A percentile compares a stretch with the other conserved stretches of the same genome.
phyloP scores from a whole-genome alignment of 2,113 vertebrate genomes.

The Pampusana beccarii region DNA sequence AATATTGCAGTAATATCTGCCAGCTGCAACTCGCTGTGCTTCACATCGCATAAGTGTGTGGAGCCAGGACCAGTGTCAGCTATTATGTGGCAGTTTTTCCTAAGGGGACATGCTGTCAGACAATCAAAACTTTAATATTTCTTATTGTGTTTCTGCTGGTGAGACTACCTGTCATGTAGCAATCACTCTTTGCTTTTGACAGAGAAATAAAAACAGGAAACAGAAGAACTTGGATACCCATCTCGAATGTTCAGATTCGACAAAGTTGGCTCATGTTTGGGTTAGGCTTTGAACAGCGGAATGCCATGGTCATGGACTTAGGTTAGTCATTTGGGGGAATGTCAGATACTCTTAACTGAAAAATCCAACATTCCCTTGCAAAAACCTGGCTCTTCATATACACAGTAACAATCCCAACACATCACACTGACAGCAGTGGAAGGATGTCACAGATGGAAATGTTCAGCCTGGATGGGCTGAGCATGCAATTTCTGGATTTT shows the following conservation, averaged over 20 bases:
- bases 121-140: constrained; percentile 67
- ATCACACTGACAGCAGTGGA: not conserved
- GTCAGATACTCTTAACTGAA: not conserved
- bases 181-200: constrained; percentile 32
- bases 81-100: constrained; percentile 60
- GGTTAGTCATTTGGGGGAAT: not conserved
- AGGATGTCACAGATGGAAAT: constrained; percentile 1
- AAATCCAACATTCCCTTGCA: not conserved
- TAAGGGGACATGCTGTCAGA: constrained; percentile 56
- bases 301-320: not conserved
- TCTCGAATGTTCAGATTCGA: not conserved
- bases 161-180: constrained; percentile 46
- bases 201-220: constrained; percentile 8
- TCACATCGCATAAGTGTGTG: constrained; percentile 15
- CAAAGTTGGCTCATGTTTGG: not conserved
- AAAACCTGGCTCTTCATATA: not conserved
- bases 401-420: not conserved
- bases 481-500: constrained; percentile 8
- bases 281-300: not conserved
- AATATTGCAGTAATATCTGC: constrained; percentile 59
- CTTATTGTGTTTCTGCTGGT: constrained; percentile 44
- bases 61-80: constrained; percentile 41
- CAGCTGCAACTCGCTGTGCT: constrained; percentile 46
- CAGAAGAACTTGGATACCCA: not conserved
- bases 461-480: not conserved